Base-by-base conservation (phyloP, 1,140 invertebrate species). In the Lucilia sericata region DNA sequence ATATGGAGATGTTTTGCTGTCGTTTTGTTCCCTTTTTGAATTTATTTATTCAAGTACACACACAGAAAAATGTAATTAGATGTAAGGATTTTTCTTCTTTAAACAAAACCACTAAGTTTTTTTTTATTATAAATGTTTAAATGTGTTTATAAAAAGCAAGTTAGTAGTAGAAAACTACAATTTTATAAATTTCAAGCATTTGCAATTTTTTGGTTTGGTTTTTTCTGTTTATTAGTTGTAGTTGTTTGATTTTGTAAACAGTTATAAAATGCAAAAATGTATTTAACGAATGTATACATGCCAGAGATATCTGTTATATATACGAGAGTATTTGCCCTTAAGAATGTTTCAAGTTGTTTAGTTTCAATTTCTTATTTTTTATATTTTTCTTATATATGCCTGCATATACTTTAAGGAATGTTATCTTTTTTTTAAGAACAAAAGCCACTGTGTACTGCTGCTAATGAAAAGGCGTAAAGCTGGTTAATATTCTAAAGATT, bases 321-420 rank as follows among this genome's bases (percentile, higher is more conserved):
- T n/a, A 60, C n/a, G 13, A 60, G 55, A 21, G 19, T 25, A 25
- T 70, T 70, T 70, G 65, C 65, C 65, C 65, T 70, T 21, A 70
- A 70, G 65, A 8, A 70, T 21, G 21, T 70, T 70, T 70, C 65
- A 70, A 70, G 65, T 70, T 70, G 65, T 70, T 70, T 19, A 19
- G 55, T 60, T 17, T 2, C 42, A 42, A 42, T 42, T 42, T 42
- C 5, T 60, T 60, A 14, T 60, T 60, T n/a, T 60, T 60, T 60
- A n/a, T 30, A 30, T 30, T 17, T n/a, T 60, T 60, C 55, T n/a
- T 60, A 60, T 60, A n/a, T n/a, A n/a, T n/a, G 13, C 14, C 13
- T n/a, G 55, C 55, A 60, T 4, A 60, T 17, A n/a, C 14, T 60
- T 60, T 0, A 60, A 60, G 14, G 55, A 60, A 60, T 30, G 3